These are phyloP conservation scores for Acanthurus lineatus DNA, from an alignment of 2,797 vertebrate species.

Conservation along the genomic window DNA sequence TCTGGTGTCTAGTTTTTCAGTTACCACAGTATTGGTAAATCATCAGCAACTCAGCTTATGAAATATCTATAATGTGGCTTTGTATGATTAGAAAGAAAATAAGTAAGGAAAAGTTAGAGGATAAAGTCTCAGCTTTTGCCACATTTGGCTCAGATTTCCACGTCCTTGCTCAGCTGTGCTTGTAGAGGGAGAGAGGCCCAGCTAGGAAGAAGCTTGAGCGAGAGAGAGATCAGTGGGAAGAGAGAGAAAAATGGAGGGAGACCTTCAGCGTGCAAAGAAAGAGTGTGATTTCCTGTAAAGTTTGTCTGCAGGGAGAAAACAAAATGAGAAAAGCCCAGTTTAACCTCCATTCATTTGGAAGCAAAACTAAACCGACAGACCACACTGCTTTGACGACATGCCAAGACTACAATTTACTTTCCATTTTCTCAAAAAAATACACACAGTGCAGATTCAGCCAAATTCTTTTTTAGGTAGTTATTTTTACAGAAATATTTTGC, in stretches of 20 bases:
- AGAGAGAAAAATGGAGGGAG: conserved; percentile 4
- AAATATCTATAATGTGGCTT: conserved; percentile 33
- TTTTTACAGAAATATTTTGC: neutral
- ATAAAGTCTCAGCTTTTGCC: conserved; percentile 53
- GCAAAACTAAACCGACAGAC: conserved; percentile 29
- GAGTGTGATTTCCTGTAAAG: conserved; percentile 49
- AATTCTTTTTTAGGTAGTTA: neutral
- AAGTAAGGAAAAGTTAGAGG: conserved; percentile 43
- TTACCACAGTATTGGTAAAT: conserved; percentile 8
- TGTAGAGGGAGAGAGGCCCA: conserved; percentile 40
- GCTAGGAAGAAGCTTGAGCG: conserved; percentile 23
- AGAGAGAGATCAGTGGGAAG: neutral
- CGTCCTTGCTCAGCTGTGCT: conserved; percentile 51
- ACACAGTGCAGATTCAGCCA: conserved; percentile 4
- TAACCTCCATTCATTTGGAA: conserved; percentile 41
- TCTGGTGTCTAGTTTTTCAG: neutral
- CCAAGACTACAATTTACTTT: conserved; percentile 45
- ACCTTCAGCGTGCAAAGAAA: neutral
- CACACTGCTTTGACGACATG: conserved; percentile 23
- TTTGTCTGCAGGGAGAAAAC: conserved; percentile 31
- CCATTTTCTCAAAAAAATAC: conserved; percentile 40
- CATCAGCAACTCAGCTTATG: conserved; percentile 7
- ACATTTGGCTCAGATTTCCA: conserved; percentile 72
- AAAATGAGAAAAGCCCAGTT: conserved; percentile 38
- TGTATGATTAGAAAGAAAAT: conserved; percentile 26